Conservation (phyloP, 2,797 vertebrate species). For the Danio choprae region DNA sequence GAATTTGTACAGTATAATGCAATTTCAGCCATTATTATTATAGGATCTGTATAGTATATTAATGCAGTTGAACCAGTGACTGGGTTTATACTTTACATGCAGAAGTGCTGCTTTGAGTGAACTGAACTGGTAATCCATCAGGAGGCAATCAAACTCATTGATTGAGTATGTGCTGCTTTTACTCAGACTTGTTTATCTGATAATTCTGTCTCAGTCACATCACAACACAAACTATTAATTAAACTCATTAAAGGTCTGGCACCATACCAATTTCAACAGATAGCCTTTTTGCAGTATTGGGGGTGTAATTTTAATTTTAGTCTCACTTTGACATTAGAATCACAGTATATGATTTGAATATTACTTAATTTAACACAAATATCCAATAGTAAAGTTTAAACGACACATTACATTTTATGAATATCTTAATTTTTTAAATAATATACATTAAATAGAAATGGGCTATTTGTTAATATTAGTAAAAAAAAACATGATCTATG, state of each 20-base stretch:
- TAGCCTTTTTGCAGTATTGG: background rate
- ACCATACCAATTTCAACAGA: background rate
- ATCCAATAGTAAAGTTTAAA: too few species aligned
- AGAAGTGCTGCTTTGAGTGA: conserved; percentile 12
- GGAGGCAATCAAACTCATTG: conserved; percentile 15
- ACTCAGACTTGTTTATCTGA: conserved; percentile 41
- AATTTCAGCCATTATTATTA: background rate
- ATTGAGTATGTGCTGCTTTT: conserved; percentile 39
- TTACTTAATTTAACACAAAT: too few species aligned
- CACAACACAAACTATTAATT: conserved; percentile 17
- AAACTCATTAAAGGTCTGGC: conserved; percentile 30
- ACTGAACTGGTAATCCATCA: conserved; percentile 11
- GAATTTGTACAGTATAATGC: background rate
- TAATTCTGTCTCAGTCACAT: conserved; percentile 1
- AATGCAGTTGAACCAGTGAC: background rate
- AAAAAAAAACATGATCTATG: too few species aligned
- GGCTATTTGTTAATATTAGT: too few species aligned
- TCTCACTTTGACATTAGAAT: too few species aligned
- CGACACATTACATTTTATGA: too few species aligned
- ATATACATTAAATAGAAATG: too few species aligned
- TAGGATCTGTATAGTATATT: background rate
- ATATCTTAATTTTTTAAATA: too few species aligned
- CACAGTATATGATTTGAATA: too few species aligned
- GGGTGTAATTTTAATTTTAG: too few species aligned
- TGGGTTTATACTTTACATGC: conserved; percentile 21